A percentile compares a stretch with the other conserved stretches of the same genome.
These are phyloP conservation scores for Drosophila mimica DNA, from an alignment of 2,888 invertebrate species.

Conservation along the genomic window DNA sequence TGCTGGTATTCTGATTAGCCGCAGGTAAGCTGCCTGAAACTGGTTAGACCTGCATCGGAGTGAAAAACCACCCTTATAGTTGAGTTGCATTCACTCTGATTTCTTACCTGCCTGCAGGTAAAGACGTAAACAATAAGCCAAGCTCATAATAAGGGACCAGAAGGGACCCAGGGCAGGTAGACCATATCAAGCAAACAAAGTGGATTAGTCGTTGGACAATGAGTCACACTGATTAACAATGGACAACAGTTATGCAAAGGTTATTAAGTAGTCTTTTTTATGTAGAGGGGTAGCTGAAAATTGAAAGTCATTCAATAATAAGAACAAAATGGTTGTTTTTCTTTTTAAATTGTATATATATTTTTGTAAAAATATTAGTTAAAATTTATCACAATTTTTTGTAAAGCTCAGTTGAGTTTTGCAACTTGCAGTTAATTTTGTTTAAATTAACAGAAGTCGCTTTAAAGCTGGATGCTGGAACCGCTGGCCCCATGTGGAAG, in stretches of 20 bases:
- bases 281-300: slow-evolving; percentile 36
- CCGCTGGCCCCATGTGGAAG: slow-evolving; percentile 65
- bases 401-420: slow-evolving; percentile 67
- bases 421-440: slow-evolving; percentile 72
- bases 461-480: slow-evolving; percentile 64
- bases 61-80: slow-evolving; percentile 60
- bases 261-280: slow-evolving; percentile 19
- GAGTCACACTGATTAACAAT: slow-evolving; percentile 68
- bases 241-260: slow-evolving; percentile 41
- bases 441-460: slow-evolving; percentile 71
- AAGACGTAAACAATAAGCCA: slow-evolving; percentile 53
- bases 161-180: slow-evolving; percentile 35
- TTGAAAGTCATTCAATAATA: slow-evolving; percentile 38
- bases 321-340: slow-evolving; percentile 30
- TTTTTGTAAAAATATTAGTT: slow-evolving; percentile 61
- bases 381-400: slow-evolving; percentile 78
- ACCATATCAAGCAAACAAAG: slow-evolving; percentile 24
- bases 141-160: slow-evolving; percentile 15
- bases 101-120: slow-evolving; percentile 72
- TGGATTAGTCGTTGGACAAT: slow-evolving; percentile 56
- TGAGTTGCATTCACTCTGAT: slow-evolving; percentile 30
- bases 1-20: slow-evolving; percentile 32
- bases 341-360: slow-evolving; percentile 47
- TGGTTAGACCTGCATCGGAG: slow-evolving; percentile 52
- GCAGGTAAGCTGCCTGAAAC: slow-evolving; percentile 38